Percentiles rank a stretch among this genome's conserved stretches.
These are phyloP conservation scores for Mya arenaria DNA, from an alignment of 1,140 invertebrate genomes.

Conservation along the genomic window DNA sequence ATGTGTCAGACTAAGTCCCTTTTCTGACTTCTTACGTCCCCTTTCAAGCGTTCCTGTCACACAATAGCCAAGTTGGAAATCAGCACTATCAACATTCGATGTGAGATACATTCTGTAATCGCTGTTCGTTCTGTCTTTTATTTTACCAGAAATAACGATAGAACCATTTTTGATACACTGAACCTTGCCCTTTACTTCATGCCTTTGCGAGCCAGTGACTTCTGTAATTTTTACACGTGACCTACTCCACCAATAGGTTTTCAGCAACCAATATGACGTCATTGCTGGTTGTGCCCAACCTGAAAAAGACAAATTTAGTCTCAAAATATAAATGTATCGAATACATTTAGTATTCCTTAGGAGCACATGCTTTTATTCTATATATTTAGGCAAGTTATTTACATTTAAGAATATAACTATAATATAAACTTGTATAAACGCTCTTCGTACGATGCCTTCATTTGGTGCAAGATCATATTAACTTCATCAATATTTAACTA, in stretches of 20 bases:
- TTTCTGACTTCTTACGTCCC: conserved; percentile 81
- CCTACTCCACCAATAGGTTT: conserved; percentile 91
- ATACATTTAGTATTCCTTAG: too few species aligned
- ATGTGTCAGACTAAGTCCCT: conserved; percentile 92
- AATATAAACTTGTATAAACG: too few species aligned
- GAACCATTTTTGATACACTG: conserved; percentile 88
- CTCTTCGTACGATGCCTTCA: too few species aligned
- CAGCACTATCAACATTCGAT: conserved; percentile 89
- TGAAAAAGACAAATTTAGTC: too few species aligned
- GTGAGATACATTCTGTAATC: conserved; percentile 87
- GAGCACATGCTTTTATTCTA: too few species aligned
- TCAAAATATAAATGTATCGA: too few species aligned
- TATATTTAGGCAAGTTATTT: too few species aligned
- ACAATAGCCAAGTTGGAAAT: conserved; percentile 94
- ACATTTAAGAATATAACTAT: too few species aligned
- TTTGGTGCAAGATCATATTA: too few species aligned
- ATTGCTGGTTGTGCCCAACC: conserved; percentile 90
- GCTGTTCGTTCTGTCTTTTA: conserved; percentile 85
- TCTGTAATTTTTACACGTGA: conserved; percentile 92
- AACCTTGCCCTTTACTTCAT: conserved; percentile 90
- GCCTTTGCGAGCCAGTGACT: conserved; percentile 87
- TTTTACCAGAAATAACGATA: conserved; percentile 90
- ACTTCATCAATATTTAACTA: too few species aligned
- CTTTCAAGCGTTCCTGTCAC: conserved; percentile 92
- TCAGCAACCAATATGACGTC: conserved; percentile 93